Evolutionary conservation across 2,797 vertebrate genomes (phyloP).

Genomic region (Typhlichthys eigenmanni): DNA sequence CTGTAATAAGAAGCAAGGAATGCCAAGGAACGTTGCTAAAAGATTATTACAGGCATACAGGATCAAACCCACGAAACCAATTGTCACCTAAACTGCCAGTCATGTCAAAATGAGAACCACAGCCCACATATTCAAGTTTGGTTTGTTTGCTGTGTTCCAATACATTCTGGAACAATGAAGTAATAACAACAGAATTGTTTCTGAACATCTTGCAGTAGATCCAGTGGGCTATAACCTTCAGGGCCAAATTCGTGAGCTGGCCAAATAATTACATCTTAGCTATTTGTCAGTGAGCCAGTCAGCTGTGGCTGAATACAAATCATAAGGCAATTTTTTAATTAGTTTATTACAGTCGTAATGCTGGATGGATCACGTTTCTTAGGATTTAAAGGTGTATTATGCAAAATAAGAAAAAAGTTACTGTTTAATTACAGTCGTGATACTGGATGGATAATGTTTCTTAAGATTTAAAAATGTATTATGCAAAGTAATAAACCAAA

Average conservation of each 20-base stretch:
- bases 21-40: no score
- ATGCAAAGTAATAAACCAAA: constrained; percentile 86
- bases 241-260: constrained; percentile 77
- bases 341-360: constrained; percentile 84
- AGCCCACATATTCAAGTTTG: no score
- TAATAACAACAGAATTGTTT: no score
- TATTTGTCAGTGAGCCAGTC: constrained; percentile 83
- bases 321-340: constrained; percentile 77
- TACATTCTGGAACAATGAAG: no score
- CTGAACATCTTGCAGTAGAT: constrained; percentile 62
- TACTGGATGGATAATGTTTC: constrained; percentile 66
- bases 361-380: constrained; percentile 63
- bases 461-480: constrained; percentile 88
- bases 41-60: no score
- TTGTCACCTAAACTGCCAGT: no score
- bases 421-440: constrained; percentile 86
- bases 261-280: constrained; percentile 74
- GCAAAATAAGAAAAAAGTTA: constrained; percentile 91
- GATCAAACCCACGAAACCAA: no score
- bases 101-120: no score
- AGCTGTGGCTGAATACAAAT: constrained; percentile 80
- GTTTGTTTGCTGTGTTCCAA: no score
- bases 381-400: constrained; percentile 92
- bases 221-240: constrained; percentile 58
- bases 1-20: no score